Evolutionary conservation across 2,113 vertebrate species (phyloP), one percentile per base, ranked within the genome.

Genomic region (Lophura nycthemera): DNA sequence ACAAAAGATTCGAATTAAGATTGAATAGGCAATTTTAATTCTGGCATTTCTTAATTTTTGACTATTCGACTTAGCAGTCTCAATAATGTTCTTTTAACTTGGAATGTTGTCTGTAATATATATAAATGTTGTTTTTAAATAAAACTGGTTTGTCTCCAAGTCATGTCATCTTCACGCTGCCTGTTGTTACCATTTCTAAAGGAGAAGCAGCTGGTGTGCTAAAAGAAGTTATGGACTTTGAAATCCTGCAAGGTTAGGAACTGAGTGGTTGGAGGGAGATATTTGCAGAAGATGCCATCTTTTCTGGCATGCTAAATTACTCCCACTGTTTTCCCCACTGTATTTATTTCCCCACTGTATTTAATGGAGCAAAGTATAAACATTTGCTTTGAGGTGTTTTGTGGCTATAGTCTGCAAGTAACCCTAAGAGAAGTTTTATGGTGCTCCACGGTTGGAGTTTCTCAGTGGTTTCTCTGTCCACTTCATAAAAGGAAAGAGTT

Each of bases 191-290:
- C 12, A 4, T 63, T 34, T 45, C 84, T 15, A 67, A 56, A 75
- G 88, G 65, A 90, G 90, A 67, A 93, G 94, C 96, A 96, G 96
- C 95, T 96, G 94, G 74, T 89, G 86, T 77, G 93, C 93, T 87
- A 91, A 96, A 96, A 89, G 81, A 25, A 77, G 96, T 71, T 54
- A 21, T 63, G 96, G 94, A 75, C 93, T 71, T 81, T 90, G 90
- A 59, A 83, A 87, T 36, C 61, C 75, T 48, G 59, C 71, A 64
- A 47, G 95, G 94, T 83, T 70, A 48, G 83, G 94, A 81, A 76
- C 91, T 48, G 92, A 57, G 91, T 65, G 92, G 77, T 61, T 90
- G 77, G 90, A 92, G 94, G 87, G 81, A 93, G 94, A 36, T 78
- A 88, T 48, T 94, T 50, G 65, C 90, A 91, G 82, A 83, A 90